These are phyloP conservation scores for Rhogogaster chlorosoma DNA, from an alignment of 2,888 invertebrate genomes.

Conservation along the genomic window DNA sequence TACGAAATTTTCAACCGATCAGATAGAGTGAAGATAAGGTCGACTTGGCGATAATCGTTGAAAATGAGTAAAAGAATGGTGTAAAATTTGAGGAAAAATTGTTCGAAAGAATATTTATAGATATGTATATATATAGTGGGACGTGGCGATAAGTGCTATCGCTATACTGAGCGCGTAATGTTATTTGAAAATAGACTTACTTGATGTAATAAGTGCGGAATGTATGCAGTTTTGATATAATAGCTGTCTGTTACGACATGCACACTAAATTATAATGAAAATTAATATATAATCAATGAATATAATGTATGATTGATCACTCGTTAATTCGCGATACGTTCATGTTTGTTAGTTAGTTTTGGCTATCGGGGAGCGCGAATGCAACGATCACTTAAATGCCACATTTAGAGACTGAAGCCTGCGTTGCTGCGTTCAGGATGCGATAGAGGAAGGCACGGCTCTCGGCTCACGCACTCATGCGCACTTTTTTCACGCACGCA, in stretches of 20 bases:
- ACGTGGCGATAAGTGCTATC: slow-evolving; percentile 23
- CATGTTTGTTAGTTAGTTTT: slow-evolving; percentile 53
- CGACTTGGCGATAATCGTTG: not conserved
- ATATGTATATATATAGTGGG: not conserved
- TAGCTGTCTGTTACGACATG: slow-evolving; percentile 46
- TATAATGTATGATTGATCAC: slow-evolving; percentile 22
- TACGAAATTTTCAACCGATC: not conserved
- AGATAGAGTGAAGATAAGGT: not conserved
- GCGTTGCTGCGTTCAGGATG: slow-evolving; percentile 60
- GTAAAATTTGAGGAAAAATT: not conserved
- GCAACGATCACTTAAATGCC: slow-evolving; percentile 56
- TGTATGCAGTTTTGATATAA: slow-evolving; percentile 43
- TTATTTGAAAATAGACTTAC: slow-evolving; percentile 44
- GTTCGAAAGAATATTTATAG: not conserved
- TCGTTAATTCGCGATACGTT: slow-evolving; percentile 58
- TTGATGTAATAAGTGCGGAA: slow-evolving; percentile 48
- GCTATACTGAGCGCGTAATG: slow-evolving; percentile 2
- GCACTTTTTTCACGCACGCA: slow-evolving; percentile 55
- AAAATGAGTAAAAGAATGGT: not conserved
- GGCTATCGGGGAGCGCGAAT: slow-evolving; percentile 55
- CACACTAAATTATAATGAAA: slow-evolving; percentile 34
- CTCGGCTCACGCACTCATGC: slow-evolving; percentile 53
- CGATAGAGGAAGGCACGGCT: slow-evolving; percentile 58
- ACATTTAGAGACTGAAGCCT: slow-evolving; percentile 61
- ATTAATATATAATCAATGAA: not conserved